These are phyloP conservation scores for Pedicia rivosa DNA, from an alignment of 2,888 invertebrate species.

Conservation along the genomic window DNA sequence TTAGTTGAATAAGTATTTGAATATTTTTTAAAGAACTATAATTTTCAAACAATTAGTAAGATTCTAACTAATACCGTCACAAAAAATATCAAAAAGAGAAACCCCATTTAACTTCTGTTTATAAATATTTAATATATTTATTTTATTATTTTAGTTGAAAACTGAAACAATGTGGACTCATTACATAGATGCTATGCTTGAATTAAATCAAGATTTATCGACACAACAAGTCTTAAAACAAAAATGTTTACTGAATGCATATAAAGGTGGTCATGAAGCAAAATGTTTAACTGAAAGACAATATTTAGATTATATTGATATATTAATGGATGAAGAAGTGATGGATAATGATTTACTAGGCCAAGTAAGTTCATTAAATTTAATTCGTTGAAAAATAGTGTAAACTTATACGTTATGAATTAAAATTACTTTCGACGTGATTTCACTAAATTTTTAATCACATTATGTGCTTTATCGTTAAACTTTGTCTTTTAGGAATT, in stretches of 20 bases:
- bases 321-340: slow-evolving; percentile 18
- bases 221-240: slow-evolving; percentile 32
- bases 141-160: slow-evolving; percentile 20
- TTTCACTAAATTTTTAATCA: no score
- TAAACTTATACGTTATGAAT: slow-evolving; percentile 13
- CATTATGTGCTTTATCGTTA: no score
- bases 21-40: no score
- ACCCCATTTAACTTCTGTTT: no score
- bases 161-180: slow-evolving; percentile 37
- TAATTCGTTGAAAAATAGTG: slow-evolving; percentile 12
- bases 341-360: slow-evolving; percentile 9
- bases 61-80: no score
- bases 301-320: slow-evolving; percentile 32
- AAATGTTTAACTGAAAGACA: slow-evolving; percentile 33
- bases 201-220: slow-evolving; percentile 33
- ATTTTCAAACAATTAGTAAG: no score
- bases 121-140: background rate
- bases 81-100: no score
- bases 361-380: background rate
- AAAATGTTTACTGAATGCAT: slow-evolving; percentile 33
- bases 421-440: slow-evolving; percentile 21
- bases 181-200: slow-evolving; percentile 39
- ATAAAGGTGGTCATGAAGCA: slow-evolving; percentile 33
- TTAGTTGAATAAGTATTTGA: no score
- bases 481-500: no score